Conservation (phyloP, 2,113 vertebrate species). For the Brachyhypopomus occidentalis region DNA sequence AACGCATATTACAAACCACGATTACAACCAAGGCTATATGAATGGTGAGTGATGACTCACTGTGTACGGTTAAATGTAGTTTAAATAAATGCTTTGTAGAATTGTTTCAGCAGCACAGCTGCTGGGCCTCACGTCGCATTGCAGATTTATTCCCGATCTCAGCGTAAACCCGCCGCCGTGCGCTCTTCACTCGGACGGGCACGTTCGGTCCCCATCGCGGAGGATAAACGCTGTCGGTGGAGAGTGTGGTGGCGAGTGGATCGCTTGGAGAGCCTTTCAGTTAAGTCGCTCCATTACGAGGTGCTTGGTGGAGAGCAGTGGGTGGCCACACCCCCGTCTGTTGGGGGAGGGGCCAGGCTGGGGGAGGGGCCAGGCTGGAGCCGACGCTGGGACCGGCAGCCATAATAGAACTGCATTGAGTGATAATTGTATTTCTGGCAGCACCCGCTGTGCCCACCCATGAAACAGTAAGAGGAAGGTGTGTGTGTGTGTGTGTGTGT, state of each 20-base stretch:
- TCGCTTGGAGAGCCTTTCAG: not conserved
- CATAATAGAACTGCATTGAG: not conserved
- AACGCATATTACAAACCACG: too few relatives aligned
- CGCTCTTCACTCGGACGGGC: not conserved
- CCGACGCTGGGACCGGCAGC: not conserved
- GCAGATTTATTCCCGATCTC: not conserved
- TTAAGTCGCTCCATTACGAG: not conserved
- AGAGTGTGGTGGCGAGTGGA: not conserved
- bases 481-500: too few relatives aligned
- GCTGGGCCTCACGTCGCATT: not conserved
- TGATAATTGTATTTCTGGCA: constrained; percentile 17
- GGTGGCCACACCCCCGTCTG: not conserved
- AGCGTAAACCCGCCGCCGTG: not conserved
- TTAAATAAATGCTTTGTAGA: not conserved
- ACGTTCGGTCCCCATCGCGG: not conserved
- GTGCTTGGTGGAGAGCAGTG: not conserved
- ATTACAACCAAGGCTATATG: too few relatives aligned
- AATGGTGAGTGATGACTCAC: too few relatives aligned
- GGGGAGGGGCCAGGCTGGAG: not conserved
- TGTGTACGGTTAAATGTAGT: too few relatives aligned
- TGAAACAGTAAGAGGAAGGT: not conserved
- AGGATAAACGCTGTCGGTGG: not conserved
- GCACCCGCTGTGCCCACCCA: not conserved
- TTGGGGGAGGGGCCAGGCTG: not conserved
- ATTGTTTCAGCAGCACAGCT: not conserved